phyloP scores from a whole-genome alignment of 2,797 vertebrate species.

The Gorsachius magnificus region DNA sequence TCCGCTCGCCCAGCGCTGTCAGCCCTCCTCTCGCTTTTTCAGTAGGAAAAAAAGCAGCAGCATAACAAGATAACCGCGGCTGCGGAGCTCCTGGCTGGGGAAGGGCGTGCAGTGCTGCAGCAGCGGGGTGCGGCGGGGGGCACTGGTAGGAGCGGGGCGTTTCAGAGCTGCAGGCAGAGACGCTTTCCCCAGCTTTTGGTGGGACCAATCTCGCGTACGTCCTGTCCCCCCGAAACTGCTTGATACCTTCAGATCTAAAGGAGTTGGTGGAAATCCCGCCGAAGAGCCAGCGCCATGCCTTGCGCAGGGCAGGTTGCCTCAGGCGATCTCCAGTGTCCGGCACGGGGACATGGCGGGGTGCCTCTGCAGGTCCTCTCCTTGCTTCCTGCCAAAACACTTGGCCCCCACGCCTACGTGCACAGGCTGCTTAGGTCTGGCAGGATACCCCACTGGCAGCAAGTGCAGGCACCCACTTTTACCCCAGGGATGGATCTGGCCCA shows the following conservation, averaged over 20 bases:
- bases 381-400: background rate
- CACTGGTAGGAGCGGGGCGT: rapidly evolving
- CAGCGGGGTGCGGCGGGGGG: background rate
- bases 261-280: background rate
- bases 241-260: background rate
- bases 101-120: background rate
- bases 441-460: background rate
- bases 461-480: background rate
- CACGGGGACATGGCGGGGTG: rapidly evolving
- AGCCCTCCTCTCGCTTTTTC: background rate
- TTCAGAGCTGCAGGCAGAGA: background rate
- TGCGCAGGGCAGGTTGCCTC: rapidly evolving
- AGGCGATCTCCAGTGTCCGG: rapidly evolving
- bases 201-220: rapidly evolving
- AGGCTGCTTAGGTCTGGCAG: background rate
- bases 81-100: background rate
- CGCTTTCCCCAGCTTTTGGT: rapidly evolving
- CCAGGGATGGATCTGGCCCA: background rate
- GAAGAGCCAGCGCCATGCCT: background rate
- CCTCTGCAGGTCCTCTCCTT: rapidly evolving
- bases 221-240: background rate
- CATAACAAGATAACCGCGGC: background rate
- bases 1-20: background rate
- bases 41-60: background rate
- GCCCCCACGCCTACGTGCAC: rapidly evolving